Percentiles rank a stretch among this genome's conserved stretches.
Conservation (phyloP, 1,140 invertebrate species). For the Mactra quadrangularis region DNA sequence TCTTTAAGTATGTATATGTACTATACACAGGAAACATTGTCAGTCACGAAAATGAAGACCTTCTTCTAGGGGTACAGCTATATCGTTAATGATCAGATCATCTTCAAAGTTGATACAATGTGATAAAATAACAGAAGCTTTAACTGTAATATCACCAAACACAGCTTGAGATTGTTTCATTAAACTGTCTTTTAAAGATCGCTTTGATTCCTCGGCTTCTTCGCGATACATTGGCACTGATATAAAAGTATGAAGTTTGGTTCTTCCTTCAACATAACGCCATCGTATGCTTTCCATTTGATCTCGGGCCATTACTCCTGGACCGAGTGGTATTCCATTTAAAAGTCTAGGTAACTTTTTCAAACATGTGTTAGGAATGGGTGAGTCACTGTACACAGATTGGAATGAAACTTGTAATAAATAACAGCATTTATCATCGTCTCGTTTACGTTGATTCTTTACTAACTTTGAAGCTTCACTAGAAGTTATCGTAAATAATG, state of each 20-base stretch:
- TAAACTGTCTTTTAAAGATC: slow-evolving; percentile 67
- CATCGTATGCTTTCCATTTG: slow-evolving; percentile 71
- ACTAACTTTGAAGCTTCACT: slow-evolving; percentile 67
- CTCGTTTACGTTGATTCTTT: slow-evolving; percentile 50
- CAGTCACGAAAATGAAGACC: slow-evolving; percentile 76
- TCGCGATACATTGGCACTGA: slow-evolving; percentile 70
- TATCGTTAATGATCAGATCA: slow-evolving; percentile 76
- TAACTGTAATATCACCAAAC: slow-evolving; percentile 77
- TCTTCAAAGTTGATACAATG: slow-evolving; percentile 73
- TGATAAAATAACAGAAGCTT: slow-evolving; percentile 71
- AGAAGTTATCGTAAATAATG: slow-evolving; percentile 68
- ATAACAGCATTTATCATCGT: slow-evolving; percentile 70
- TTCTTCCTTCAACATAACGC: slow-evolving; percentile 73
- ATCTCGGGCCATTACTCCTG: slow-evolving; percentile 69
- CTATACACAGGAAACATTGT: too few relatives aligned
- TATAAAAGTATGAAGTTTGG: slow-evolving; percentile 70
- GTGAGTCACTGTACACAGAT: slow-evolving; percentile 70
- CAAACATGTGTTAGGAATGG: slow-evolving; percentile 68
- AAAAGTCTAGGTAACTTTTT: slow-evolving; percentile 73
- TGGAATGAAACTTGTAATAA: slow-evolving; percentile 71
- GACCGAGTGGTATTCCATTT: slow-evolving; percentile 77
- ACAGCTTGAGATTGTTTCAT: slow-evolving; percentile 69
- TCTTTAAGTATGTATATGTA: too few relatives aligned
- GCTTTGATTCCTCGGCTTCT: slow-evolving; percentile 73
- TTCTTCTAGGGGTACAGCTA: slow-evolving; percentile 71